phyloP scores from a whole-genome alignment of 1,140 invertebrate genomes.

The Dreissena rostriformis region DNA sequence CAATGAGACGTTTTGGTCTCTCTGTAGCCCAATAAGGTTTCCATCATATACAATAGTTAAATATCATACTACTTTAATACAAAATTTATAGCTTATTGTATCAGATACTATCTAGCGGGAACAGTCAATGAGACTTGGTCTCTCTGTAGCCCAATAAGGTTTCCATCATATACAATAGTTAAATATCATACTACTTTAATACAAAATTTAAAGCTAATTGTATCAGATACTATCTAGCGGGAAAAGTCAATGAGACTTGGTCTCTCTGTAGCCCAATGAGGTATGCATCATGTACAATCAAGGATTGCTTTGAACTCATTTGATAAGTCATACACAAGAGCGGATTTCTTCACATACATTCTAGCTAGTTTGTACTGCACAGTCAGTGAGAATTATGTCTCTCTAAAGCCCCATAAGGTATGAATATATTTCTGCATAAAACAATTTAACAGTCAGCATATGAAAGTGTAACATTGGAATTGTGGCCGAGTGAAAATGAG shows the following conservation, averaged over 20 bases:
- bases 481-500: too few species aligned
- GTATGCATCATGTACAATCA: neutral
- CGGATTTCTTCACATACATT: too few species aligned
- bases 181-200: too few species aligned
- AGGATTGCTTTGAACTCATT: too few species aligned
- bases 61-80: neutral
- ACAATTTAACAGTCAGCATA: neutral
- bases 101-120: constrained; percentile 24
- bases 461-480: too few species aligned
- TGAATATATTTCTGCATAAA: neutral
- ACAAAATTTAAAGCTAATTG: neutral
- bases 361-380: too few species aligned
- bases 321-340: neutral
- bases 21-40: constrained; percentile 3
- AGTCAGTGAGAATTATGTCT: neutral
- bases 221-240: constrained; percentile 25
- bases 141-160: constrained; percentile 2
- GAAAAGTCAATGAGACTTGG: constrained; percentile 1
- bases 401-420: neutral
- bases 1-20: neutral
- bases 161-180: neutral
- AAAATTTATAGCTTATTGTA: neutral
- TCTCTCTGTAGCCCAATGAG: neutral
- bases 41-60: neutral
- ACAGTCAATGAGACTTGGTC: neutral